Conservation (phyloP, 2,797 vertebrate species). For the Salmo trutta region DNA sequence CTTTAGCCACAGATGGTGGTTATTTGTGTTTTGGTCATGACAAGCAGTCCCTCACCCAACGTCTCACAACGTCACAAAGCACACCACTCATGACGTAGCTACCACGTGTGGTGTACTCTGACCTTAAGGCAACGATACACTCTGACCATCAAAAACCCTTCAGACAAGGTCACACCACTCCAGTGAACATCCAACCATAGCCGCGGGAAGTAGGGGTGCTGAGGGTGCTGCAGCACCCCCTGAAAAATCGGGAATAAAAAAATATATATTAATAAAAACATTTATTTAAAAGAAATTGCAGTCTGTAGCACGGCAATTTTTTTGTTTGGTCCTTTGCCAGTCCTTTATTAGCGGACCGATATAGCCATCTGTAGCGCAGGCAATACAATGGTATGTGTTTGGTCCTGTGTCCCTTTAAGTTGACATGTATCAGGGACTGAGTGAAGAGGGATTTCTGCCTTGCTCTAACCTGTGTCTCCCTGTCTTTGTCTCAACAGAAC, state of each 20-base stretch:
- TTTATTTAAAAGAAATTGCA: no score
- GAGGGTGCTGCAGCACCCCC: no score
- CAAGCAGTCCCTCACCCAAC: not conserved
- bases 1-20: conserved; percentile 34
- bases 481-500: conserved; percentile 75
- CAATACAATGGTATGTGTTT: no score
- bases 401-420: no score
- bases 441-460: not conserved
- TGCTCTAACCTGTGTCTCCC: not conserved
- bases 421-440: not conserved
- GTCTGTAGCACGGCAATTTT: no score
- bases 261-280: no score
- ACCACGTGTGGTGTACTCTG: not conserved
- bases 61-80: conserved; percentile 19
- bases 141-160: not conserved
- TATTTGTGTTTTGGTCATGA: conserved; percentile 36
- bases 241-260: no score
- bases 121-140: not conserved
- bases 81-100: conserved; percentile 12
- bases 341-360: no score
- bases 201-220: no score
- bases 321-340: no score
- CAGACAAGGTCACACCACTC: not conserved
- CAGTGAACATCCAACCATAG: not conserved
- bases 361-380: no score